These are phyloP conservation scores for Coracias cyanogaster DNA, from an alignment of 2,797 vertebrate species.

Conservation along the genomic window DNA sequence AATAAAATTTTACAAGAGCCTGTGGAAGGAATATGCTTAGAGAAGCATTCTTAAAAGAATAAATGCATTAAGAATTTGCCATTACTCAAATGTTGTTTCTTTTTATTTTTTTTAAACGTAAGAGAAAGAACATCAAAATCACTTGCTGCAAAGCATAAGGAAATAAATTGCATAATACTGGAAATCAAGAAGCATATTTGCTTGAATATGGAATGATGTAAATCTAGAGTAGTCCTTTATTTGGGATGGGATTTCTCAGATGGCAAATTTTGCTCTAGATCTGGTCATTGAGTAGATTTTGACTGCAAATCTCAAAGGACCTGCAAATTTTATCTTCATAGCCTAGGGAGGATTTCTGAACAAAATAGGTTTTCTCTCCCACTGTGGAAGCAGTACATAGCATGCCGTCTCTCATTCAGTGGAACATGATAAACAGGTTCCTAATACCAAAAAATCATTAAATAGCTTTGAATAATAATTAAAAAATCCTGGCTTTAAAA, in stretches of 20 bases:
- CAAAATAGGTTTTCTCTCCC: background rate
- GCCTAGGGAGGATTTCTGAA: background rate
- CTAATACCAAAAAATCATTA: background rate
- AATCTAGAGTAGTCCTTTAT: background rate
- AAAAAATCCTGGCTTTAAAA: background rate
- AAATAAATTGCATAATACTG: background rate
- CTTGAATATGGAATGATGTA: background rate
- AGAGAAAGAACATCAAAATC: background rate
- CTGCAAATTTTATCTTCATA: background rate
- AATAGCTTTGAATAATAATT: background rate
- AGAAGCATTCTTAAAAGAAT: background rate
- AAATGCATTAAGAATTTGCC: background rate
- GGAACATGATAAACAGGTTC: fast-evolving
- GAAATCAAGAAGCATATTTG: background rate
- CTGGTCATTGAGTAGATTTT: background rate
- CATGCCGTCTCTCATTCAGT: background rate
- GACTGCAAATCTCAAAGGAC: background rate
- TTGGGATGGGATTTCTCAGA: background rate
- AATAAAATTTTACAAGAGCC: background rate
- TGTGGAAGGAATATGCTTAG: background rate
- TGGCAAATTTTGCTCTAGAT: background rate
- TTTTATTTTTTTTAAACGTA: background rate
- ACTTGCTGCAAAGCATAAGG: background rate
- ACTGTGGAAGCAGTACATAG: background rate
- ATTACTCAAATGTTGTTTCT: background rate